A percentile compares a stretch with the other conserved stretches of the same genome.
These are phyloP conservation scores for Cyanoliseus patagonus DNA, from an alignment of 2,113 vertebrate species.

Conservation along the genomic window DNA sequence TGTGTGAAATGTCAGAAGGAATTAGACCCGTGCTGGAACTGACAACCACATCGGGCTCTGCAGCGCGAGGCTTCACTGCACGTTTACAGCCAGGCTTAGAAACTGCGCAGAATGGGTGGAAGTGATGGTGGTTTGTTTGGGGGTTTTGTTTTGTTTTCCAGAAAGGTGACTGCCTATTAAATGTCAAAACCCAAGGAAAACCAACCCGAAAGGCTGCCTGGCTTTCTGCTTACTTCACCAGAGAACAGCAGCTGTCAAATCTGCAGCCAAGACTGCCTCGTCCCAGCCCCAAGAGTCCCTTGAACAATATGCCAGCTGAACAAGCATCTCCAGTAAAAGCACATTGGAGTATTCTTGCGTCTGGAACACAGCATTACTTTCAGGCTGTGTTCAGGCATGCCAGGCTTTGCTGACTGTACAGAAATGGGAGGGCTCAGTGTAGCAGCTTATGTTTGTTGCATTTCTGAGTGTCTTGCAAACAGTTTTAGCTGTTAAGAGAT, in stretches of 20 bases:
- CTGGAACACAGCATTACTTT: background rate
- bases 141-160: background rate
- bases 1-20: slow-evolving; percentile 75
- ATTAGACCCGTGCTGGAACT: slow-evolving; percentile 52
- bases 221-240: background rate
- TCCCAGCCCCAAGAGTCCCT: background rate
- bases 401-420: slow-evolving; percentile 51
- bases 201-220: background rate
- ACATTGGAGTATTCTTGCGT: background rate
- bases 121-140: background rate
- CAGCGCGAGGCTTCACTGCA: background rate
- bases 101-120: background rate
- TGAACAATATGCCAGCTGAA: background rate
- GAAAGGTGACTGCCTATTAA: background rate
- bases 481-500: slow-evolving; percentile 21
- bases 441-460: background rate
- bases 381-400: slow-evolving; percentile 26
- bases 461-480: background rate
- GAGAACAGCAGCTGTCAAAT: background rate
- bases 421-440: background rate
- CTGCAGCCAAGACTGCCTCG: background rate
- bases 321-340: slow-evolving; percentile 21
- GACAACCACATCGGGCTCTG: background rate
- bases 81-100: background rate
- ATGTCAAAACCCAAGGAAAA: background rate